These are phyloP conservation scores for Cosmia pyralina DNA, from an alignment of 2,888 invertebrate genomes.

Conservation along the genomic window DNA sequence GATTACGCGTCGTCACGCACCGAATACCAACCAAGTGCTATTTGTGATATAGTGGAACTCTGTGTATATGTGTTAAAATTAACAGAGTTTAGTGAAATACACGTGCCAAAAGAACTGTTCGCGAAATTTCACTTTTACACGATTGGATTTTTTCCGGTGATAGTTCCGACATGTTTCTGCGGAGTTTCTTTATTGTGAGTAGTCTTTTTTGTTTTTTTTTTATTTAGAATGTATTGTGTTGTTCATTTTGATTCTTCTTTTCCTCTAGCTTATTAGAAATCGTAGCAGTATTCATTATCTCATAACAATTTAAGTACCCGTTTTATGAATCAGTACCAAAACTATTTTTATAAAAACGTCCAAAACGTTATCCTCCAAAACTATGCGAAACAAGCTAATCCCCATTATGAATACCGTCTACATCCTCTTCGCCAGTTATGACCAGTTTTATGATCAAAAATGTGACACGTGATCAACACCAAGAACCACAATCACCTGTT, in stretches of 20 bases:
- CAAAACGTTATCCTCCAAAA: neutral
- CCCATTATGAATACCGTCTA: neutral
- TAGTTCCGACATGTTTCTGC: slow-evolving; percentile 58
- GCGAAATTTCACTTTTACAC: slow-evolving; percentile 61
- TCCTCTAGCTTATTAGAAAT: slow-evolving; percentile 6
- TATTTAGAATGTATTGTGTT: slow-evolving; percentile 36
- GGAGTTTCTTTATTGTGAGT: slow-evolving; percentile 61
- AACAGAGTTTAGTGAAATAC: slow-evolving; percentile 59
- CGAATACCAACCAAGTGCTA: slow-evolving; percentile 53
- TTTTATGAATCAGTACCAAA: neutral
- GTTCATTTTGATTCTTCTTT: slow-evolving; percentile 1
- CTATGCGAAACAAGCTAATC: neutral
- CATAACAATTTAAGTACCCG: too few species aligned
- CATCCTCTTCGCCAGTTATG: slow-evolving; percentile 16
- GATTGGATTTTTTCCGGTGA: slow-evolving; percentile 62
- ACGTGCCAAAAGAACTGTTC: slow-evolving; percentile 55
- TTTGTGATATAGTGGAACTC: slow-evolving; percentile 58
- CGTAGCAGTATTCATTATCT: neutral
- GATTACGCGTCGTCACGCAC: slow-evolving; percentile 64
- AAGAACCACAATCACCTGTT: slow-evolving; percentile 27
- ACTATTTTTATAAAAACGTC: neutral
- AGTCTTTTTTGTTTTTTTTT: slow-evolving; percentile 29
- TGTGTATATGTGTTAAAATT: slow-evolving; percentile 60
- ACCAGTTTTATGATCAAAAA: slow-evolving; percentile 38
- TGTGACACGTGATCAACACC: slow-evolving; percentile 15